phyloP scores from a whole-genome alignment of 2,113 vertebrate species.

The Aptenodytes forsteri region DNA sequence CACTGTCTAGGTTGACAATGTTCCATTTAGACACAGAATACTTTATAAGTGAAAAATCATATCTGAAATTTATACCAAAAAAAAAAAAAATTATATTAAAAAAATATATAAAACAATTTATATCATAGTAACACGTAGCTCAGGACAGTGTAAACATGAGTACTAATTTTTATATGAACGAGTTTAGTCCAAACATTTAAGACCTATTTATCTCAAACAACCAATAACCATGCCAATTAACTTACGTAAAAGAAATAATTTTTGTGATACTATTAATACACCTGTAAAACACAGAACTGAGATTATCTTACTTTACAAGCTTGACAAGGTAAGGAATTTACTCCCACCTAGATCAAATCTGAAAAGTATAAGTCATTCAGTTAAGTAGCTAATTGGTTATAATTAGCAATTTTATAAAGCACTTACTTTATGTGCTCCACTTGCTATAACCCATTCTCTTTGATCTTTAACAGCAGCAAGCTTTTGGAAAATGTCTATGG shows the following conservation, averaged over 20 bases:
- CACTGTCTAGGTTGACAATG: background rate
- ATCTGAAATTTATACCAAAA: background rate
- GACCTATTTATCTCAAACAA: background rate
- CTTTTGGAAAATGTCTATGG: slow-evolving; percentile 88
- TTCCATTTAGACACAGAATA: background rate
- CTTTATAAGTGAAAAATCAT: background rate
- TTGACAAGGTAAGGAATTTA: background rate
- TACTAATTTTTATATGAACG: background rate
- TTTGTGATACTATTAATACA: background rate
- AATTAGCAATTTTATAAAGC: background rate
- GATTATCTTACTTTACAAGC: background rate
- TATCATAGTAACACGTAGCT: background rate
- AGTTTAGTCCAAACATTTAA: background rate
- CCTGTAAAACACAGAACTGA: background rate
- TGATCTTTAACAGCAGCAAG: slow-evolving; percentile 80
- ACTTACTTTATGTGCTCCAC: slow-evolving; percentile 82
- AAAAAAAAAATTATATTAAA: background rate
- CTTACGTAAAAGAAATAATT: background rate
- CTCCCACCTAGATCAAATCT: background rate
- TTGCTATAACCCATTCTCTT: slow-evolving; percentile 79
- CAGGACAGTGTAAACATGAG: background rate
- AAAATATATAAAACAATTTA: background rate
- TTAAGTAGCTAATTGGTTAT: background rate
- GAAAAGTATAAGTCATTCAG: background rate
- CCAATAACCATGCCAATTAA: background rate